Conservation (phyloP, 2,113 vertebrate species). For the Calypte anna region DNA sequence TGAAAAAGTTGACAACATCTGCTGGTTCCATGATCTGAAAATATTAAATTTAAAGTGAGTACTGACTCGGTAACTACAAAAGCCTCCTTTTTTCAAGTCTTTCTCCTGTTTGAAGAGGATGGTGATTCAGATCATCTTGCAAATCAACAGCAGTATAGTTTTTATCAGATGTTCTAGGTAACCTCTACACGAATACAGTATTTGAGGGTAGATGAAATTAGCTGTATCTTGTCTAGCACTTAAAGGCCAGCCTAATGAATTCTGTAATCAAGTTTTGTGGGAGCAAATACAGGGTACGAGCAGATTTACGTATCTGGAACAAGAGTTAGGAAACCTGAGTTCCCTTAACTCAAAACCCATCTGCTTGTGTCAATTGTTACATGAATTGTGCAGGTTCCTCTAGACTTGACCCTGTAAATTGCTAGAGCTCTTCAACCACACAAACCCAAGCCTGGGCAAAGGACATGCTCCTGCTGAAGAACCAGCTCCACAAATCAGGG, state of each 20-base stretch:
- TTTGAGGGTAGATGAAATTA: neutral
- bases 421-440: neutral
- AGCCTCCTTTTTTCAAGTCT: neutral
- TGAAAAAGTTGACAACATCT: neutral
- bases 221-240: neutral
- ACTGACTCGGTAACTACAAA: neutral
- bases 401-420: neutral
- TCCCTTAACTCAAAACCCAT: neutral
- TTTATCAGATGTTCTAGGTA: neutral
- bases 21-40: neutral
- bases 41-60: conserved; percentile 30
- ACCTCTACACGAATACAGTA: neutral
- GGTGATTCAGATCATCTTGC: neutral
- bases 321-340: neutral
- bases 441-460: neutral
- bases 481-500: neutral
- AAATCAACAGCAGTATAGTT: neutral
- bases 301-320: neutral
- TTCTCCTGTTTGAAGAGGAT: neutral
- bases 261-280: neutral
- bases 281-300: neutral
- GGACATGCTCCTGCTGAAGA: neutral
- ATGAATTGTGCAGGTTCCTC: neutral
- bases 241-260: neutral
- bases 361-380: neutral